These are phyloP conservation scores for Drosophila nr. perissopoda DNA, from an alignment of 2,888 invertebrate genomes.

Conservation along the genomic window DNA sequence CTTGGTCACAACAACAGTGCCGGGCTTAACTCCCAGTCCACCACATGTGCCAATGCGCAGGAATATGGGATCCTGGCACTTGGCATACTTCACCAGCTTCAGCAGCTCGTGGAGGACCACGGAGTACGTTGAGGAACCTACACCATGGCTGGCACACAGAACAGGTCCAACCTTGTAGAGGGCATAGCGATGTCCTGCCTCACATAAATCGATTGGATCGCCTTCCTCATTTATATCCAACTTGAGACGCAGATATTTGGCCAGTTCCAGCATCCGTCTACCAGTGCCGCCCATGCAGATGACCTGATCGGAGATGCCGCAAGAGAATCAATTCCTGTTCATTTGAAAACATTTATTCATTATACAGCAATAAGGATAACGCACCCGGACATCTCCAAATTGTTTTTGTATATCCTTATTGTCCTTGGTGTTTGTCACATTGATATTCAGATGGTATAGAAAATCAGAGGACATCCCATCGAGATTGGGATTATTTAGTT, in stretches of 20 bases:
- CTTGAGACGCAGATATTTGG: slow-evolving; percentile 92
- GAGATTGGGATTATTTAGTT: slow-evolving; percentile 64
- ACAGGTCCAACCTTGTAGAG: slow-evolving; percentile 93
- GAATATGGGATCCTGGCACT: slow-evolving; percentile 93
- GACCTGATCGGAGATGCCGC: slow-evolving; percentile 87
- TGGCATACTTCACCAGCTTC: slow-evolving; percentile 97
- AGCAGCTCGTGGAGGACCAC: slow-evolving; percentile 98
- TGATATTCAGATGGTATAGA: slow-evolving; percentile 94
- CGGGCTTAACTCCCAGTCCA: slow-evolving; percentile 93
- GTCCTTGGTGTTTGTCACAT: slow-evolving; percentile 90
- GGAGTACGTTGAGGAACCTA: slow-evolving; percentile 98
- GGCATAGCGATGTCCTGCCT: slow-evolving; percentile 94
- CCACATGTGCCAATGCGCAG: slow-evolving; percentile 97
- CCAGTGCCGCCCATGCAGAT: slow-evolving; percentile 98
- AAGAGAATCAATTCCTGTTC: not conserved
- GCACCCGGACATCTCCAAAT: slow-evolving; percentile 97
- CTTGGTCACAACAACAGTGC: slow-evolving; percentile 96
- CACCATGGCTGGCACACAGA: slow-evolving; percentile 90
- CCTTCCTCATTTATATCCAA: slow-evolving; percentile 93
- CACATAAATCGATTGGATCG: slow-evolving; percentile 93
- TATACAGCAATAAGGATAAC: not conserved
- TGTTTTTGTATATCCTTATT: slow-evolving; percentile 92
- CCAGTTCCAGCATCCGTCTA: slow-evolving; percentile 95
- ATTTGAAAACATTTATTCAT: not conserved
- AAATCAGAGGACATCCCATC: slow-evolving; percentile 86